Evolutionary conservation across 2,797 vertebrate genomes (phyloP).

Genomic region (Manis crassicaudata): DNA sequence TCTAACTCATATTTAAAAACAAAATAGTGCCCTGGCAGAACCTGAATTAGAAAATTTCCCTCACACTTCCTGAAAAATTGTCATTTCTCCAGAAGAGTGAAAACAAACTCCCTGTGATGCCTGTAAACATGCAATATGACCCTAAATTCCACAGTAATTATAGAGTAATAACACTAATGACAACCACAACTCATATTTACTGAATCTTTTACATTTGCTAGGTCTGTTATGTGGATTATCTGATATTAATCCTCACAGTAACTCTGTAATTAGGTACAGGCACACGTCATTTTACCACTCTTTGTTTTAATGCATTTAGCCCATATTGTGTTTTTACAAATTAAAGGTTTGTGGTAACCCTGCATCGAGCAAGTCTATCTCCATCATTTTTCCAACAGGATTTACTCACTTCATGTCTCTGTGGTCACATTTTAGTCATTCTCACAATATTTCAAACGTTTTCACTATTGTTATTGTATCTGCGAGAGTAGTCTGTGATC

Average conservation of each 20-base stretch:
- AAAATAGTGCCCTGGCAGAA: not conserved
- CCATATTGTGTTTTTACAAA: too few species aligned
- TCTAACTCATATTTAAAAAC: not conserved
- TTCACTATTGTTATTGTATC: too few species aligned
- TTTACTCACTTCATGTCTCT: too few species aligned
- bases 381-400: too few species aligned
- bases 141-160: not conserved
- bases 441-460: too few species aligned
- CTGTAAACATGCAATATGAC: not conserved
- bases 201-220: not conserved
- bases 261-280: not conserved
- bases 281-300: too few species aligned
- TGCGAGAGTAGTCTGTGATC: too few species aligned
- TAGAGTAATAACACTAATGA: not conserved
- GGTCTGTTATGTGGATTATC: rapidly evolving
- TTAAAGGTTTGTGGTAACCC: too few species aligned
- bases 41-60: not conserved
- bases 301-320: too few species aligned
- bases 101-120: not conserved
- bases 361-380: too few species aligned
- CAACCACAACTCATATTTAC: not conserved
- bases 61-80: not conserved
- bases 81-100: not conserved
- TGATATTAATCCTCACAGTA: not conserved
- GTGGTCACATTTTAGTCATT: too few species aligned